Conservation (phyloP, 64 coral and sea anemone species). For the Pocillopora verrucosa region DNA sequence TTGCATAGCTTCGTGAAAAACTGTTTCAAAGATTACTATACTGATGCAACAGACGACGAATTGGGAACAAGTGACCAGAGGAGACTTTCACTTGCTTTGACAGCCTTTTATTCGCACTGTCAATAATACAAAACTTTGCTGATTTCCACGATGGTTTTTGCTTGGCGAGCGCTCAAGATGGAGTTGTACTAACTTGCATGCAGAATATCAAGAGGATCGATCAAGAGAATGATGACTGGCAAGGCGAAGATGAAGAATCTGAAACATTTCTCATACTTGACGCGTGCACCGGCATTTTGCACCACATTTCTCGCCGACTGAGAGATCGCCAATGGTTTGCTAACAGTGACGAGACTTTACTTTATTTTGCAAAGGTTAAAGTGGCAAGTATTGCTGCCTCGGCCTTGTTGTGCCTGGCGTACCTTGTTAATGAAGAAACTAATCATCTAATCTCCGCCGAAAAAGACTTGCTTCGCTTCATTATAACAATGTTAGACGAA, state of each 20-base stretch:
- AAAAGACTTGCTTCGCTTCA: slow-evolving; percentile 12
- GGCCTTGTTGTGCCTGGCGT: background rate
- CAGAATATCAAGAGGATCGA: background rate
- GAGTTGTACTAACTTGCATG: slow-evolving; percentile 1
- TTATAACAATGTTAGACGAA: background rate
- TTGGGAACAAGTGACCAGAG: background rate
- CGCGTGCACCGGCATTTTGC: background rate
- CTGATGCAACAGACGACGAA: background rate
- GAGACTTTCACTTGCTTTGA: background rate
- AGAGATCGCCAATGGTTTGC: slow-evolving; percentile 13
- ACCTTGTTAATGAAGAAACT: slow-evolving; percentile 12
- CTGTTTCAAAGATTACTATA: background rate
- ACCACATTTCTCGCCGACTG: slow-evolving; percentile 25
- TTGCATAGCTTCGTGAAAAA: background rate
- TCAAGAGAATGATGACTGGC: background rate
- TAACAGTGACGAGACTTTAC: background rate
- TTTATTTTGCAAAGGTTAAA: slow-evolving; percentile 14
- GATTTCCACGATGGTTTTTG: slow-evolving; percentile 29
- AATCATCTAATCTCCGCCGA: slow-evolving; percentile 15
- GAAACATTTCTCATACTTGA: background rate
- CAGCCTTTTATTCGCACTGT: background rate
- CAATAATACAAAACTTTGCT: slow-evolving; percentile 25
- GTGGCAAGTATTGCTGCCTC: background rate
- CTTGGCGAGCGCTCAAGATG: background rate
- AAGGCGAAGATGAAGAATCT: background rate